A percentile compares a stretch with the other conserved stretches of the same genome.
phyloP scores from a whole-genome alignment of 1,140 invertebrate species.

The Ceratina japonica region DNA sequence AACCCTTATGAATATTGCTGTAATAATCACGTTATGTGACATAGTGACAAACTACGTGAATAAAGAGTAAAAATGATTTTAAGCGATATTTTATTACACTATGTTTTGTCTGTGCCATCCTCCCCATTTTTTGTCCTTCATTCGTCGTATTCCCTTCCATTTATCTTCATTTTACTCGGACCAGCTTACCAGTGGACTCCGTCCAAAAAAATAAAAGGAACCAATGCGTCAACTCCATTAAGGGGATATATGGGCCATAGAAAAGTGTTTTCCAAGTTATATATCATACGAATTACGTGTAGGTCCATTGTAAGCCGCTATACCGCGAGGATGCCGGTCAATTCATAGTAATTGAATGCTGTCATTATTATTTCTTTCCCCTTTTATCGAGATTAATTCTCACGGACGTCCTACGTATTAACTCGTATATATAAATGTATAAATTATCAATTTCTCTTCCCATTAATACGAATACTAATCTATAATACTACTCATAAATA shows the following conservation, averaged over 20 bases:
- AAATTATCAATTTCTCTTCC: no score
- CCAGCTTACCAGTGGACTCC: neutral
- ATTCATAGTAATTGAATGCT: slow-evolving; percentile 8
- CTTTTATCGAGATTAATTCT: neutral
- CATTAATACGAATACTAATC: no score
- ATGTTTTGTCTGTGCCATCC: neutral
- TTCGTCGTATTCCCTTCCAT: neutral
- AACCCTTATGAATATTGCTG: neutral
- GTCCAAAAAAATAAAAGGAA: slow-evolving; percentile 3
- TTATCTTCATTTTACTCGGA: slow-evolving; percentile 7
- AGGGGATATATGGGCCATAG: slow-evolving; percentile 12
- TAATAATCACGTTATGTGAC: no score
- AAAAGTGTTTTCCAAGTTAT: slow-evolving; percentile 9
- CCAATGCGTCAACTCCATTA: slow-evolving; percentile 21
- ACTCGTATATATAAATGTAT: no score
- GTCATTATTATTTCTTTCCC: neutral
- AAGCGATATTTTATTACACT: no score
- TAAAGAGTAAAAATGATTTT: no score
- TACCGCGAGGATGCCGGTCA: neutral
- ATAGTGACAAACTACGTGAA: no score
- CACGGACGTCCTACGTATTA: neutral
- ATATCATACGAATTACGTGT: neutral
- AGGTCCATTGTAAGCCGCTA: neutral
- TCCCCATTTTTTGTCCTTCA: neutral
- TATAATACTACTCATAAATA: no score